phyloP scores from a whole-genome alignment of 2,113 vertebrate genomes.

The Sitta europaea region DNA sequence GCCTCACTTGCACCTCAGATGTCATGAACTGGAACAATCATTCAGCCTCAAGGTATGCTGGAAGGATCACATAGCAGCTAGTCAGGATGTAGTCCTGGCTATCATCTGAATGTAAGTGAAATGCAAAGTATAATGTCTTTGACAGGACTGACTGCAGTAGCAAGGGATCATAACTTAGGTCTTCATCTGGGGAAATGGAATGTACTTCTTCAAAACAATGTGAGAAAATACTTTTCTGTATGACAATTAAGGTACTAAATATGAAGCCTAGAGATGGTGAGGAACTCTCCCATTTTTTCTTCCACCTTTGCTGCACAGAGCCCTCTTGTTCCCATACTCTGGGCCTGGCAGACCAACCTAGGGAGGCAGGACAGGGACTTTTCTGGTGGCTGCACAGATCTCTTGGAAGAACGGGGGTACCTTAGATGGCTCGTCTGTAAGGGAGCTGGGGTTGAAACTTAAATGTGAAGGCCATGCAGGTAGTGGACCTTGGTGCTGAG shows the following conservation, averaged over 20 bases:
- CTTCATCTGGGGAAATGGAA: background rate
- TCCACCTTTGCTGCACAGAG: background rate
- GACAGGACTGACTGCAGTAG: background rate
- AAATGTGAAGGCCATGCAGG: accelerated
- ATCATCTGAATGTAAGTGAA: background rate
- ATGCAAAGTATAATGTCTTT: background rate
- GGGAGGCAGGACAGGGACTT: background rate
- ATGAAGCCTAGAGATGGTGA: background rate
- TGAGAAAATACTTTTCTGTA: background rate
- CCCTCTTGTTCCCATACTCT: background rate
- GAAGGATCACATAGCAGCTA: background rate
- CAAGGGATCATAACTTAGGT: background rate
- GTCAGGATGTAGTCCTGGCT: background rate
- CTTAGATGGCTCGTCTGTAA: background rate
- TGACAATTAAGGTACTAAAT: background rate
- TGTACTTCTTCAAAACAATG: background rate
- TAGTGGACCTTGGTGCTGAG: background rate
- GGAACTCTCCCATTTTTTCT: background rate
- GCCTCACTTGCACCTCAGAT: background rate
- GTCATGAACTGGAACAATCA: background rate
- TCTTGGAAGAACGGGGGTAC: background rate
- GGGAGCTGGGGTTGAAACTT: background rate
- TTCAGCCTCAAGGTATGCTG: background rate
- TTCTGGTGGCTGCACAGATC: background rate
- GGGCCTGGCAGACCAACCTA: background rate